These are phyloP conservation scores for Eurystomus gularis DNA, from an alignment of 2,113 vertebrate species.

Conservation along the genomic window DNA sequence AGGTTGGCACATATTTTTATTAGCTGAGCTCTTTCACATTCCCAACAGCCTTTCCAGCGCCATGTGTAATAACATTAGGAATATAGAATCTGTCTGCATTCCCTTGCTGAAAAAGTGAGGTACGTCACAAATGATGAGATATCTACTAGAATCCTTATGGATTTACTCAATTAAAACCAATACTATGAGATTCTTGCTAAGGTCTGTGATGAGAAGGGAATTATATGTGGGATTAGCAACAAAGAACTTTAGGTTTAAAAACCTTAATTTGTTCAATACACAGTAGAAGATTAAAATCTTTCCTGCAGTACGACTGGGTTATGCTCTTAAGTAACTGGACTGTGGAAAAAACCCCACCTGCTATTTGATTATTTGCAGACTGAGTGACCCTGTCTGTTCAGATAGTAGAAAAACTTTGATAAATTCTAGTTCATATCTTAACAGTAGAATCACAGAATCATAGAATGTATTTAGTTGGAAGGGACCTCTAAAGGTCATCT, in stretches of 20 bases:
- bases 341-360: not conserved
- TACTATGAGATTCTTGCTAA: not conserved
- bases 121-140: not conserved
- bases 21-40: not conserved
- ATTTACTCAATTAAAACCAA: conserved; percentile 48
- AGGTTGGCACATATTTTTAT: not conserved
- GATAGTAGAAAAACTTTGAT: not conserved
- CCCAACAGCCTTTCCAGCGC: not conserved
- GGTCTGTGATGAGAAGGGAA: not conserved
- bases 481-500: too few species aligned
- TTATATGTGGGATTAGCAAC: not conserved
- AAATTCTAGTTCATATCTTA: not conserved
- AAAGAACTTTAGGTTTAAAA: not conserved
- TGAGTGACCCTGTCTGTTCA: not conserved
- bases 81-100: not conserved
- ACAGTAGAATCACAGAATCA: too few species aligned
- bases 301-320: not conserved
- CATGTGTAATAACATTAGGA: not conserved
- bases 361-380: not conserved
- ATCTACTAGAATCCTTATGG: not conserved
- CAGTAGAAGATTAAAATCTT: not conserved
- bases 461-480: too few species aligned
- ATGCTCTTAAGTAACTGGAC: not conserved
- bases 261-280: not conserved
- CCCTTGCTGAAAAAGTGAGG: not conserved